These are phyloP conservation scores for Ptychobarbus kaznakovi DNA, from an alignment of 2,797 vertebrate genomes.

Conservation along the genomic window DNA sequence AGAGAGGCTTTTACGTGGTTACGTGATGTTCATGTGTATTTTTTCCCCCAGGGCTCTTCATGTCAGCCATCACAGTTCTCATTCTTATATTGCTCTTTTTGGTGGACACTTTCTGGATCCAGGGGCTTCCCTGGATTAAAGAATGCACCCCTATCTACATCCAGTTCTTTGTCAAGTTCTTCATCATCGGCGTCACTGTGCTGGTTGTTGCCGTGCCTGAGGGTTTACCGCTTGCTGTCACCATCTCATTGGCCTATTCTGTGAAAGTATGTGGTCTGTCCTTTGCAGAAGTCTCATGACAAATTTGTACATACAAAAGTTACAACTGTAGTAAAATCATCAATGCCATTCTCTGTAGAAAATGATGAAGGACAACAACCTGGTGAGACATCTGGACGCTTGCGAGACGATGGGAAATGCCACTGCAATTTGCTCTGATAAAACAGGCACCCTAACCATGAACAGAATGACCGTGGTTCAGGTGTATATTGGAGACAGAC, in stretches of 20 bases:
- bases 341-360: slow-evolving; percentile 78
- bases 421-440: slow-evolving; percentile 97
- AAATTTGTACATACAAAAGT: background rate
- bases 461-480: slow-evolving; percentile 97
- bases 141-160: slow-evolving; percentile 92
- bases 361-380: slow-evolving; percentile 99
- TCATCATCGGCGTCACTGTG: slow-evolving; percentile 98
- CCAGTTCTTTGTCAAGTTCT: slow-evolving; percentile 98
- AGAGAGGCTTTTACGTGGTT: background rate
- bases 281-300: background rate
- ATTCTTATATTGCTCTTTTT: slow-evolving; percentile 94
- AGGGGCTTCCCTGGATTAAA: slow-evolving; percentile 83
- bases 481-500: slow-evolving; percentile 82
- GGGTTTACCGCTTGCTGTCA: slow-evolving; percentile 96
- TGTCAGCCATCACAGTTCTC: slow-evolving; percentile 93
- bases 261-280: slow-evolving; percentile 85
- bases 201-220: slow-evolving; percentile 97
- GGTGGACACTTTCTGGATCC: slow-evolving; percentile 93
- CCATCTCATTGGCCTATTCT: slow-evolving; percentile 97
- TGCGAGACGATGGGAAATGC: slow-evolving; percentile 99
- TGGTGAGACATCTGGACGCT: slow-evolving; percentile 95
- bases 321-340: background rate
- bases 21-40: background rate
- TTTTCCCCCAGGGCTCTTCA: slow-evolving; percentile 86
- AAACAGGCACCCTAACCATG: slow-evolving; percentile 96